A percentile compares a stretch with the other conserved stretches of the same genome.
Evolutionary conservation across 2,797 vertebrate species (phyloP).

Genomic region (Alcedo quadribrachys): DNA sequence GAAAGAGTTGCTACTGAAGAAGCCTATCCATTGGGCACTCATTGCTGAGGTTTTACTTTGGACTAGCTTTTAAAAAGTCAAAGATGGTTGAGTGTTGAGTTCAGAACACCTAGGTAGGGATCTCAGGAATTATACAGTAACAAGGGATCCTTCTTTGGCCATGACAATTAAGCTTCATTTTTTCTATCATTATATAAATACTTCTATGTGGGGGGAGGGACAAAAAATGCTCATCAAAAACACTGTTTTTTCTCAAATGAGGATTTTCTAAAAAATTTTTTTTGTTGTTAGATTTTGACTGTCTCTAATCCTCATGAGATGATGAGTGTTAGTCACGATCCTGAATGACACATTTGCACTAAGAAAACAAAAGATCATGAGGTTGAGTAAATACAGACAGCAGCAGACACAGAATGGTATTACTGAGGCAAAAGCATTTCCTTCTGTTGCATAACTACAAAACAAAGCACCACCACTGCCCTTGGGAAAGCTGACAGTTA

Average conservation of each 20-base stretch:
- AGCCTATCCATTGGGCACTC: neutral
- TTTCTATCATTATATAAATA: neutral
- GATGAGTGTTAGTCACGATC: neutral
- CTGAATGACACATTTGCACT: neutral
- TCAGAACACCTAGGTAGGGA: neutral
- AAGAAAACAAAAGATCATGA: neutral
- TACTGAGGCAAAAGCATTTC: neutral
- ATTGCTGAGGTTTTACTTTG: neutral
- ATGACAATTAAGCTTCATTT: neutral
- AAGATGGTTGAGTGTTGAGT: neutral
- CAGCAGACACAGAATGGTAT: neutral
- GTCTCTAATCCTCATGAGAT: neutral
- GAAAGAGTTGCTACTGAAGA: neutral
- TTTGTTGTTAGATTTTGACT: neutral
- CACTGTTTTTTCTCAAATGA: neutral
- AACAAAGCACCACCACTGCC: neutral
- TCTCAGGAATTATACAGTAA: neutral
- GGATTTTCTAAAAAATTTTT: neutral
- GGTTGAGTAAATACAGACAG: neutral
- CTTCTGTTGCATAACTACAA: neutral
- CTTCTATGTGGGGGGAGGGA: rapidly evolving
- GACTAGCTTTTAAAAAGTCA: neutral
- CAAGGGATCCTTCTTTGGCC: neutral
- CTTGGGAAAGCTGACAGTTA: neutral
- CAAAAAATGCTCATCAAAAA: neutral